phyloP scores from a whole-genome alignment of 2,797 vertebrate genomes.

The Lutjanus campechanus region DNA sequence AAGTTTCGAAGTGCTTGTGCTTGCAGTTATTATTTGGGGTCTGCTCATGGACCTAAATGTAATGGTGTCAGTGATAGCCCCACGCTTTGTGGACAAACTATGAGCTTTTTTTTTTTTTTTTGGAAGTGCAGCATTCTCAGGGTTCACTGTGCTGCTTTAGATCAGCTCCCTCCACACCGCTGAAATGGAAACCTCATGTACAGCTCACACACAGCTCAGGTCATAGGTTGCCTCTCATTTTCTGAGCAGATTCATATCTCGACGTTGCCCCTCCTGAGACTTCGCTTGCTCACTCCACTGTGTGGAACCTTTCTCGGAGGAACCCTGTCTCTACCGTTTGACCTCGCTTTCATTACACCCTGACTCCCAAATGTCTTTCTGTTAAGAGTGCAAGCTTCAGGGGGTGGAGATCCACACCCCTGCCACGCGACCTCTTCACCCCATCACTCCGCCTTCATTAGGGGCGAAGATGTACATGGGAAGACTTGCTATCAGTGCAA shows the following conservation, averaged over 20 bases:
- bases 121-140: background rate
- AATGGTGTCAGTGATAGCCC: background rate
- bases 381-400: constrained; percentile 28
- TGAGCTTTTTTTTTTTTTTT: constrained; percentile 10
- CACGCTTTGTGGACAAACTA: constrained; percentile 14
- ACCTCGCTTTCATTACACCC: constrained; percentile 70
- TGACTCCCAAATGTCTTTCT: constrained; percentile 58
- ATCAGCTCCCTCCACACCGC: constrained; percentile 22
- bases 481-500: constrained; percentile 9
- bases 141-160: constrained; percentile 15
- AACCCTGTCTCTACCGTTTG: constrained; percentile 54
- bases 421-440: constrained; percentile 54
- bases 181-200: constrained; percentile 39
- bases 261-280: constrained; percentile 45
- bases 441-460: constrained; percentile 53
- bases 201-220: constrained; percentile 13
- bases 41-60: background rate
- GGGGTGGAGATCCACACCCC: constrained; percentile 43
- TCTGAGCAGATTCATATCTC: constrained; percentile 59
- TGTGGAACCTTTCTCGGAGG: constrained; percentile 41
- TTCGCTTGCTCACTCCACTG: constrained; percentile 23
- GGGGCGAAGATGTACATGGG: constrained; percentile 27
- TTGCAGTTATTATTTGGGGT: background rate
- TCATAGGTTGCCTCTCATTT: constrained; percentile 70
- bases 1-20: background rate